These are phyloP conservation scores for Anthrax anthrax DNA, from an alignment of 2,888 invertebrate genomes.

Conservation along the genomic window DNA sequence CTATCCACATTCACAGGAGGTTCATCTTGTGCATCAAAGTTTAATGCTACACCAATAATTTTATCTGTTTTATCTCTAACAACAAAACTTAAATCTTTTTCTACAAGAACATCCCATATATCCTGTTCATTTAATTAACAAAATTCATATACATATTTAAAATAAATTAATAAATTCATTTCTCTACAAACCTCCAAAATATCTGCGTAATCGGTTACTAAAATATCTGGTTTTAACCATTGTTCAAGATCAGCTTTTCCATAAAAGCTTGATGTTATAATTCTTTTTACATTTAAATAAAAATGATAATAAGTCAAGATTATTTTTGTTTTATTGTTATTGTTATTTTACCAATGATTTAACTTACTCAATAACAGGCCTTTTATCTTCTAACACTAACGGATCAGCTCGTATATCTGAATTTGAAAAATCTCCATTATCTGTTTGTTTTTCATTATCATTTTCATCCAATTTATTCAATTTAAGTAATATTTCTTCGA, in stretches of 20 bases:
- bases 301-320: constrained; percentile 13
- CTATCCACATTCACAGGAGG: constrained; percentile 55
- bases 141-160: not conserved
- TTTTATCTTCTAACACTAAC: constrained; percentile 41
- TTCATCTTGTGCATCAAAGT: constrained; percentile 70
- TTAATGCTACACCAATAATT: constrained; percentile 55
- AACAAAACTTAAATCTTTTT: constrained; percentile 59
- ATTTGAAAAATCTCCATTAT: constrained; percentile 21
- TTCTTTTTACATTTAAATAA: too few relatives aligned
- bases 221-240: constrained; percentile 57
- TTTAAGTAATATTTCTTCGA: constrained; percentile 52
- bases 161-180: not conserved
- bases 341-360: not conserved
- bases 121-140: constrained; percentile 22
- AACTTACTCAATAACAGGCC: constrained; percentile 55
- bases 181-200: constrained; percentile 39
- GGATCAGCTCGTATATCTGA: constrained; percentile 26
- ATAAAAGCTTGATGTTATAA: constrained; percentile 73
- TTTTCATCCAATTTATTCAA: constrained; percentile 27
- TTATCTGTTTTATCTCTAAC: constrained; percentile 41
- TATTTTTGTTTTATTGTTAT: not conserved
- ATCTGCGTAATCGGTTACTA: constrained; percentile 50
- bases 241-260: constrained; percentile 74
- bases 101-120: constrained; percentile 55
- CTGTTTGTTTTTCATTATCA: not conserved